These are phyloP conservation scores for Physella acuta DNA, from an alignment of 1,140 invertebrate species.

Conservation along the genomic window DNA sequence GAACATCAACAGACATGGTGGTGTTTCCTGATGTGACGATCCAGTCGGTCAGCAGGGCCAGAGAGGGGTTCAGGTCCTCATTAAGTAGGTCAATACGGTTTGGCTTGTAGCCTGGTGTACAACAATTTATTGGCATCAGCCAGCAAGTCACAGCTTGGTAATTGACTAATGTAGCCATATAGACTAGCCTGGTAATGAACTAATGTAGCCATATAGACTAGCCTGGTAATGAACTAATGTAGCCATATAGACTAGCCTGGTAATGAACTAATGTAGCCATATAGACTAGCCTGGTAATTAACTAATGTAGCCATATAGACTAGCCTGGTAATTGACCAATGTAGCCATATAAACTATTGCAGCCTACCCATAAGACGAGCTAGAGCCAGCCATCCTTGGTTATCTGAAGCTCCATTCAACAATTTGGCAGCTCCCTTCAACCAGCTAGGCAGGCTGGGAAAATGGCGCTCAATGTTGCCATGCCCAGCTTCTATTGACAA, in stretches of 20 bases:
- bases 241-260: too few species aligned
- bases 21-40: constrained; percentile 61
- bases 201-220: too few species aligned
- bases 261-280: too few species aligned
- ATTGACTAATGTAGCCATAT: not conserved
- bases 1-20: constrained; percentile 59
- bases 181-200: not conserved
- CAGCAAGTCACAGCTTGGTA: not conserved
- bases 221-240: too few species aligned
- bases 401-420: constrained; percentile 52
- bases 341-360: too few species aligned
- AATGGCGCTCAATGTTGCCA: constrained; percentile 49
- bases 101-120: constrained; percentile 56
- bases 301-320: too few species aligned
- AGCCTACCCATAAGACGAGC: constrained; percentile 55
- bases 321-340: too few species aligned
- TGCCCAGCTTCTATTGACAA: constrained; percentile 34
- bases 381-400: constrained; percentile 60
- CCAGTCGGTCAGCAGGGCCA: constrained; percentile 61
- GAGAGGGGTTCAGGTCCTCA: constrained; percentile 59
- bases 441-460: constrained; percentile 53
- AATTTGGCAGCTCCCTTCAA: constrained; percentile 60
- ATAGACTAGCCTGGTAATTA: too few species aligned
- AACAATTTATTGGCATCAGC: not conserved
- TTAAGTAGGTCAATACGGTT: constrained; percentile 55